phyloP scores from a whole-genome alignment of 1,140 invertebrate genomes.

The Lucilia sericata region DNA sequence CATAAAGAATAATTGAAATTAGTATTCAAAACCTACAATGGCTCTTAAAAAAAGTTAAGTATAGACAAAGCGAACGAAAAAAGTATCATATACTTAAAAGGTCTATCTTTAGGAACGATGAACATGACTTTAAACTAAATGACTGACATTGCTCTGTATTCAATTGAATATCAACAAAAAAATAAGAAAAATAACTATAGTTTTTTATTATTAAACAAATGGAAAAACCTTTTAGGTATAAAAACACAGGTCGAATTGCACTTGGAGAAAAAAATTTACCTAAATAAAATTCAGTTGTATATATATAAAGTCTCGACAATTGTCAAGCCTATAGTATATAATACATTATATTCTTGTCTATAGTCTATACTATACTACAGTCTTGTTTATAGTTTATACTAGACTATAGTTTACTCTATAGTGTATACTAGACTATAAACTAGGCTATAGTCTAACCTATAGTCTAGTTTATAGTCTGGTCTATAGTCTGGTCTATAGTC shows the following conservation, averaged over 20 bases:
- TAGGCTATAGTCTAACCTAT: too few species aligned
- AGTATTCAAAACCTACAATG: conserved; percentile 40
- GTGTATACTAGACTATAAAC: too few species aligned
- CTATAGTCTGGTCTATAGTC: too few species aligned
- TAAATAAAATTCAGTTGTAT: too few species aligned
- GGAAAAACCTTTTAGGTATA: conserved; percentile 1
- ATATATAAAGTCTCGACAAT: too few species aligned
- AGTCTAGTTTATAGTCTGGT: too few species aligned
- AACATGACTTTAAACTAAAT: conserved; percentile 35
- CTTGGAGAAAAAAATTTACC: neutral
- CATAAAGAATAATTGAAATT: conserved; percentile 36
- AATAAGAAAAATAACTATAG: neutral
- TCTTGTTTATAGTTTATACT: too few species aligned
- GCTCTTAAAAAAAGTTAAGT: neutral
- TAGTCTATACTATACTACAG: too few species aligned
- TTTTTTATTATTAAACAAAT: conserved; percentile 17
- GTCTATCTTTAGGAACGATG: neutral
- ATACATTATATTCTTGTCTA: too few species aligned
- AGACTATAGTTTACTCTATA: too few species aligned
- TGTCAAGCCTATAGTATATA: too few species aligned
- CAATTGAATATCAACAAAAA: conserved; percentile 21
- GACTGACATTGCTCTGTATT: conserved; percentile 41
- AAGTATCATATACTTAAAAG: conserved; percentile 26
- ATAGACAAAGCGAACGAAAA: neutral
- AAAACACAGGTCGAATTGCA: neutral